Conservation (phyloP, 2,797 vertebrate species). For the Triplophysa yarkandensis region DNA sequence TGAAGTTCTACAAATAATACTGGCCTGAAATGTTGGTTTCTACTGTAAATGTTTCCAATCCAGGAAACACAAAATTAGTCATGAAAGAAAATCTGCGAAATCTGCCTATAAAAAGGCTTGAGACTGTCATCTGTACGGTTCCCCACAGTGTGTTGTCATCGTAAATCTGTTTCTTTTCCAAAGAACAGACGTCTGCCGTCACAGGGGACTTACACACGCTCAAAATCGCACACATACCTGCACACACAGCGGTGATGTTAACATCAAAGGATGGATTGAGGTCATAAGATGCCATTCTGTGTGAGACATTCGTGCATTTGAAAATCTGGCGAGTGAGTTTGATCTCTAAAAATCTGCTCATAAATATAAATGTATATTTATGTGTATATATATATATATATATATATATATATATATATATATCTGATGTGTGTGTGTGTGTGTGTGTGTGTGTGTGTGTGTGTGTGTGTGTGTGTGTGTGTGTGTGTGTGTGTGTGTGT, state of each 20-base stretch:
- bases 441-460: conserved; percentile 41
- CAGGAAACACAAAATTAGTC: neutral
- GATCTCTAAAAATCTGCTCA: neutral
- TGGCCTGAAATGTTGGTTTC: neutral
- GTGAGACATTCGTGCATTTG: neutral
- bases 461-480: conserved; percentile 39
- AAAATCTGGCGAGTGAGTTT: neutral
- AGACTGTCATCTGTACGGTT: neutral
- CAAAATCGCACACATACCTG: conserved; percentile 36
- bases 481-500: conserved; percentile 39
- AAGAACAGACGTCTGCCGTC: neutral
- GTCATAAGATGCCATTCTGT: conserved; percentile 22
- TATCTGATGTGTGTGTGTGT: conserved; percentile 37
- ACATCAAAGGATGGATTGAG: conserved; percentile 21
- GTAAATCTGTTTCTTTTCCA: conserved; percentile 3
- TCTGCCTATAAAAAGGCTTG: conserved; percentile 18
- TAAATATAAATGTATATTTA: conserved; percentile 31
- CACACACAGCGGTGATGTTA: conserved; percentile 15
- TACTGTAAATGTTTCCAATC: neutral
- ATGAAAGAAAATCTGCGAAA: neutral
- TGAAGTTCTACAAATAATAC: neutral
- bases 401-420: too few relatives aligned
- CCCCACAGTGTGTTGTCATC: conserved; percentile 5
- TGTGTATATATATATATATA: conserved; percentile 27
- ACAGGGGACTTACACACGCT: conserved; percentile 29